Evolutionary conservation across 2,113 vertebrate genomes (phyloP).

Genomic region (Phyllostomus hastatus): DNA sequence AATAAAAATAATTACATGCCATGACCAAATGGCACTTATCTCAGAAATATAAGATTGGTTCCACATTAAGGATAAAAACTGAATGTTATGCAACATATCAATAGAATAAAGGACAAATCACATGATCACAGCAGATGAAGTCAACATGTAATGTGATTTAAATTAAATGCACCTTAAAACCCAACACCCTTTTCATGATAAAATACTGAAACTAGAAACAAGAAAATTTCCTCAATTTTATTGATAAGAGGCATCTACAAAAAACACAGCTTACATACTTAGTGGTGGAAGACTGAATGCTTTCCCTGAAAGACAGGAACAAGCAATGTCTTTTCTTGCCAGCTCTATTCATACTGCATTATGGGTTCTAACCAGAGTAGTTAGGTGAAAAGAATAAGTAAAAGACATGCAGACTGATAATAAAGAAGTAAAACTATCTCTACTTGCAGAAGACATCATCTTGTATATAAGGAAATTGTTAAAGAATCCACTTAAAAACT

Average conservation of each 20-base stretch:
- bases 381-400: not conserved
- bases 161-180: not conserved
- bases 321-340: not conserved
- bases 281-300: not conserved
- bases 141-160: not conserved
- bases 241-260: not conserved
- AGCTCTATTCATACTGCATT: not conserved
- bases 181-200: not conserved
- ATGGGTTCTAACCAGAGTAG: not conserved
- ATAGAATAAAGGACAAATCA: not conserved
- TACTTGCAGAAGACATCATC: not conserved
- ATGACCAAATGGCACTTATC: not conserved
- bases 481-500: not conserved
- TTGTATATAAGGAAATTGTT: not conserved
- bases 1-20: not conserved
- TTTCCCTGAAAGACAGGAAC: not conserved
- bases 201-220: not conserved
- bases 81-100: not conserved
- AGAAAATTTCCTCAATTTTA: not conserved
- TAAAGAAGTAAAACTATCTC: not conserved
- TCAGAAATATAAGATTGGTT: not conserved
- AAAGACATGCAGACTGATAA: not conserved
- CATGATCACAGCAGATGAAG: not conserved
- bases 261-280: not conserved
- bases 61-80: not conserved